Evolutionary conservation across 1,140 invertebrate species (phyloP), one percentile per base, ranked within the genome.

Genomic region (Gonatopus flavifemur): DNA sequence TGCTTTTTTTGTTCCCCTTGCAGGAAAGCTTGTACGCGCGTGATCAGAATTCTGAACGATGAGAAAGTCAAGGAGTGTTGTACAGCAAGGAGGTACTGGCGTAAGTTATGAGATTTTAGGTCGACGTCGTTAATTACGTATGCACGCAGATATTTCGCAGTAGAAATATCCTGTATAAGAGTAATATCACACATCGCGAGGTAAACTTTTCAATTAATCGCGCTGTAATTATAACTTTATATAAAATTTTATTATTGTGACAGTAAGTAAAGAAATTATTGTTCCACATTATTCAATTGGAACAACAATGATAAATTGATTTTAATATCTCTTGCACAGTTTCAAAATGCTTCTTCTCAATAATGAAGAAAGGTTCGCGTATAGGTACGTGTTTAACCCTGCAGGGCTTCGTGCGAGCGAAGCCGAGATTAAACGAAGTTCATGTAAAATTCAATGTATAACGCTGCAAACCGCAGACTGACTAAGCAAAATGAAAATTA

Each of bases 351-450:
- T 45, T 33, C 44, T 10, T 39, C 45, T 25, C 35, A 38, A 48
- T 38, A 31, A 56, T 56, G 35, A 45, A 13, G 15, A 30, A 57
- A 45, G 51, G 51, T 31, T 54, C 45, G 41, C 8, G n/a, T 9
- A 31, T 9, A n/a, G n/a, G n/a, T n/a, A n/a, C n/a, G n/a, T n/a
- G n/a, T n/a, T 35, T 36, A 41, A 33, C 37, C 33, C 45, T 41
- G 45, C 45, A 40, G 45, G 51, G 51, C 55, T 57, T 57, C 55
- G 41, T 40, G 46, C 52, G 45, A 43, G n/a, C 45, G 45, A 51
- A 49, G n/a, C n/a, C n/a, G n/a, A n/a, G 55, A 53, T 54, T 57
- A 55, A 55, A 55, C 42, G 49, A 39, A 46, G 36, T 55, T 57
- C 55, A 55, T 57, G 51, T 45, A 45, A 54, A 54, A 57, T 53